Evolutionary conservation across 2,113 vertebrate genomes (phyloP), one percentile per base, ranked within the genome.

Genomic region (Alaudala cheleensis): DNA sequence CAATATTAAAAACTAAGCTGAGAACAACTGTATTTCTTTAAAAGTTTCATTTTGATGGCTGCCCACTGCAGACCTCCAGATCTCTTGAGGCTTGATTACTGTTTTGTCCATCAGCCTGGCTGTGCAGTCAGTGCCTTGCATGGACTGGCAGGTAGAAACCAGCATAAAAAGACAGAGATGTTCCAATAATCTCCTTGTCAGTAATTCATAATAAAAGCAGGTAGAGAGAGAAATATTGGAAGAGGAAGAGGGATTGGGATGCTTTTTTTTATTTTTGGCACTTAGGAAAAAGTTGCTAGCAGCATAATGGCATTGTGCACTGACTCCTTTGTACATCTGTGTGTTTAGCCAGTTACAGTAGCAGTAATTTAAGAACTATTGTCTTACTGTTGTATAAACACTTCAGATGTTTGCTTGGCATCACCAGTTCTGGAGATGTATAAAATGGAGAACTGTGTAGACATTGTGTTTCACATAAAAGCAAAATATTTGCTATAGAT

Each of bases 401-500:
- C 40, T 95, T 93, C 14, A 83, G n/a, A 53, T 81, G 70, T 88
- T 96, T 77, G 88, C 92, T 88, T 93, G 88, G 60, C 88, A 74
- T 87, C 2, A 0, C 85, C 31, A 34, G 51, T 78, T 86, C 74
- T 92, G 80, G 92, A 92, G 76, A 79, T 81, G 56, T 49, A 9
- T 93, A 65, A 93, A 93, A 71, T 83, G 70, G 77, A 95, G 92
- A 85, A 79, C 91, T 85, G 53, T 89, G 69, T 86, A 96, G 93
- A 90, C 85, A 65, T 51, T 44, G 47, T 81, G 51, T 88, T 96
- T 93, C 84, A 67, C 83, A 67, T 86, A 79, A 88, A 96, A 95
- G 85, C 82, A 90, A 94, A 96, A 93, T 92, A 94, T 96, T 94
- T 96, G 76, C 82, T 90, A 10, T 86, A 94, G 94, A 92, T 92